phyloP scores from a whole-genome alignment of 1,140 invertebrate species.

The Cataglyphis hispanica region DNA sequence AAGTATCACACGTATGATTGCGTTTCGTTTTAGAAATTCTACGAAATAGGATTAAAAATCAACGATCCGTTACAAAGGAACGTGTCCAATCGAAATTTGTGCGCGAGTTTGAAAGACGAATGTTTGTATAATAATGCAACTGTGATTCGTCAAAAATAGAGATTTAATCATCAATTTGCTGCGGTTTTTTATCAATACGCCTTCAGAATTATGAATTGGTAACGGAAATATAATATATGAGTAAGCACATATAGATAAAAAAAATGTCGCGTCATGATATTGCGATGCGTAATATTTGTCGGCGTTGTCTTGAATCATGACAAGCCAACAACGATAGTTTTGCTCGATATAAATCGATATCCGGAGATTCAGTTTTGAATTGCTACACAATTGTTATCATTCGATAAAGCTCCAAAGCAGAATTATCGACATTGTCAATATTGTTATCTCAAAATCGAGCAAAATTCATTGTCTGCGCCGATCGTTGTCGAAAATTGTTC shows the following conservation, averaged over 20 bases:
- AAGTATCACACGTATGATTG: conserved; percentile 19
- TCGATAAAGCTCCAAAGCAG: too few relatives aligned
- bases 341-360: conserved; percentile 17
- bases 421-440: not conserved
- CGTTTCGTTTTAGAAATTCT: not conserved
- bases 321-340: not conserved
- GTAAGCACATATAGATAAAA: not conserved
- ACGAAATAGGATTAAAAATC: not conserved
- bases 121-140: not conserved
- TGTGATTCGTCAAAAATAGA: not conserved
- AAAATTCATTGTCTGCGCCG: not conserved
- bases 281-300: conserved; percentile 25
- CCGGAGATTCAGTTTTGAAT: not conserved
- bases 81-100: not conserved
- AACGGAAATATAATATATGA: not conserved
- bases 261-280: conserved; percentile 27
- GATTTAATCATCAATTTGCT: not conserved
- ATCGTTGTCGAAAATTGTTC: conserved; percentile 56
- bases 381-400: not conserved
- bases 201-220: not conserved
- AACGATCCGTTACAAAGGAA: not conserved
- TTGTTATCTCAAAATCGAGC: not conserved
- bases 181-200: not conserved
- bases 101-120: not conserved
- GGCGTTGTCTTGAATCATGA: conserved; percentile 15